These are phyloP conservation scores for Molossus alvarezi DNA, from an alignment of 2,797 vertebrate genomes.

Conservation along the genomic window DNA sequence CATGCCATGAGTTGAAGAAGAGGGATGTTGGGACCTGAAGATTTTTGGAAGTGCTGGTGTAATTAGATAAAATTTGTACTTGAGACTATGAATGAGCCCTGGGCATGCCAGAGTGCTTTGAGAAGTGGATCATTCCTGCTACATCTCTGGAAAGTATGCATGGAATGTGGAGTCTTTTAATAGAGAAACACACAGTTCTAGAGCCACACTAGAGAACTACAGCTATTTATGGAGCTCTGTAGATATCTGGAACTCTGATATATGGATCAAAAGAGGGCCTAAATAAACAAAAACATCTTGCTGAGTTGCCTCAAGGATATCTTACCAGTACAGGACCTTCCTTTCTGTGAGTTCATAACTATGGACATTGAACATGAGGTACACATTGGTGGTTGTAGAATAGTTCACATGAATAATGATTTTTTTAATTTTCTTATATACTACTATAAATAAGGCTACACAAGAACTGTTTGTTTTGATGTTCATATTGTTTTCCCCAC, in stretches of 20 bases:
- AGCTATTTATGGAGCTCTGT: background rate
- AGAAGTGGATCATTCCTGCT: background rate
- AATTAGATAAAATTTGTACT: background rate
- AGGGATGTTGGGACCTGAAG: background rate
- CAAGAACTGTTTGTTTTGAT: background rate
- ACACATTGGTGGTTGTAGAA: background rate
- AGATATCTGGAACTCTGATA: background rate
- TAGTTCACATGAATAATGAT: conserved; percentile 2
- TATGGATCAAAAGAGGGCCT: background rate
- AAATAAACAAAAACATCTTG: background rate
- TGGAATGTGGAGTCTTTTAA: background rate
- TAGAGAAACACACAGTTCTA: background rate
- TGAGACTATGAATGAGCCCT: background rate
- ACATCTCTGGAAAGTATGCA: background rate
- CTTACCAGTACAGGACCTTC: background rate
- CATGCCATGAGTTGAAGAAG: background rate
- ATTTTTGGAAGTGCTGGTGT: background rate
- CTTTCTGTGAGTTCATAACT: background rate
- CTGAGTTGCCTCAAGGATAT: background rate
- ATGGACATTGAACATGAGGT: background rate
- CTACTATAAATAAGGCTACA: background rate
- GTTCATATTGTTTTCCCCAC: background rate
- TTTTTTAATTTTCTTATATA: background rate
- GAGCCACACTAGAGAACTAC: background rate
- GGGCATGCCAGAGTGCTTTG: background rate